phyloP scores from a whole-genome alignment of 1,140 invertebrate species.

The Eulimnadia texana region DNA sequence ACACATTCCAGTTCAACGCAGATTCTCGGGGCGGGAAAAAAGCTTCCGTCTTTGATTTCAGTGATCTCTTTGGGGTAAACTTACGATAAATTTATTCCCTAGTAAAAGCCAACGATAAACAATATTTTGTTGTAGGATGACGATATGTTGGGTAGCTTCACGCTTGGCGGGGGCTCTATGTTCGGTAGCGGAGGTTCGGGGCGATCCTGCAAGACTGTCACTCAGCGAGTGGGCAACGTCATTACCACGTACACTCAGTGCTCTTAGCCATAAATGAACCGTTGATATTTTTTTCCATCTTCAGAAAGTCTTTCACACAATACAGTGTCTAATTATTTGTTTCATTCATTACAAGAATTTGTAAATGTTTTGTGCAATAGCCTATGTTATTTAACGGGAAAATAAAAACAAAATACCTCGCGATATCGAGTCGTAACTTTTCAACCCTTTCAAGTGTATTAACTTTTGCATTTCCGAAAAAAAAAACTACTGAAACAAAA shows the following conservation, averaged over 20 bases:
- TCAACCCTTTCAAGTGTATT: too few relatives aligned
- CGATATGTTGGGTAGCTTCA: slow-evolving; percentile 9
- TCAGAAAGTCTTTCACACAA: background rate
- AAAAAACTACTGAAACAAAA: too few relatives aligned
- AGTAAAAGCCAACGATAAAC: too few relatives aligned
- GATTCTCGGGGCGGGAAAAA: background rate
- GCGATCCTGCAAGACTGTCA: slow-evolving; percentile 24
- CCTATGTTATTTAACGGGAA: background rate
- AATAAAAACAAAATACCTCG: background rate
- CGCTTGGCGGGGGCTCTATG: slow-evolving; percentile 5
- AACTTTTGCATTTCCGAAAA: too few relatives aligned
- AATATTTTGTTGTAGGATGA: slow-evolving; percentile 11
- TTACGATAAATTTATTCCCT: background rate
- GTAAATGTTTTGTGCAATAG: background rate
- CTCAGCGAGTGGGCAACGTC: slow-evolving; percentile 22
- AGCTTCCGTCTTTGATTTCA: background rate
- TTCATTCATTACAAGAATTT: background rate
- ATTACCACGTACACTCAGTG: slow-evolving; percentile 27
- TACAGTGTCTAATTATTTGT: background rate
- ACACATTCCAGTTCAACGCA: background rate
- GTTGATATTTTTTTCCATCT: background rate
- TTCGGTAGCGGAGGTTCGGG: slow-evolving; percentile 1
- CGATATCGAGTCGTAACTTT: too few relatives aligned
- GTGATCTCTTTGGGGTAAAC: slow-evolving; percentile 1
- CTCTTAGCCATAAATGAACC: slow-evolving; percentile 16